Conservation (phyloP, 2,797 vertebrate genomes). For the Myripristis jacobus region DNA sequence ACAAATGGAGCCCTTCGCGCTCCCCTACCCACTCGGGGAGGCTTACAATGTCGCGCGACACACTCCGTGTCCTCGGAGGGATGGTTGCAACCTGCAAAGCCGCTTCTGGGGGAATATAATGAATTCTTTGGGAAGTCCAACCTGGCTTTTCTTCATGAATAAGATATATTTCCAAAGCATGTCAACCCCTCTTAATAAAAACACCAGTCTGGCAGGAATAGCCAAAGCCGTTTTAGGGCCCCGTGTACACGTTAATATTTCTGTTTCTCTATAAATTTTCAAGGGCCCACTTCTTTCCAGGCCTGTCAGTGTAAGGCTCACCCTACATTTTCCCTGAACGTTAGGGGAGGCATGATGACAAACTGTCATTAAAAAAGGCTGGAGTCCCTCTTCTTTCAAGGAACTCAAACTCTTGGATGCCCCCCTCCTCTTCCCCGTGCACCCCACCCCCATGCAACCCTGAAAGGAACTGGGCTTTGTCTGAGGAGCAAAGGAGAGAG, state of each 20-base stretch:
- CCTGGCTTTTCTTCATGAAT: slow-evolving; percentile 83
- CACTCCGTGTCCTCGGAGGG: slow-evolving; percentile 73
- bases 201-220: slow-evolving; percentile 78
- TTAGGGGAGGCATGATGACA: slow-evolving; percentile 67
- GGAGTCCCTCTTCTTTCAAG: slow-evolving; percentile 74
- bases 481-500: slow-evolving; percentile 77
- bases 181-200: slow-evolving; percentile 83
- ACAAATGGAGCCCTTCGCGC: slow-evolving; percentile 90
- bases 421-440: slow-evolving; percentile 50
- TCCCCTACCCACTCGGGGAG: slow-evolving; percentile 75
- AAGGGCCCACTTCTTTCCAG: slow-evolving; percentile 58
- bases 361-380: slow-evolving; percentile 75
- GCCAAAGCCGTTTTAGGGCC: slow-evolving; percentile 75
- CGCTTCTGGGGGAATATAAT: slow-evolving; percentile 79
- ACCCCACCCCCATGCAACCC: slow-evolving; percentile 71
- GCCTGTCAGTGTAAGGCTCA: slow-evolving; percentile 63
- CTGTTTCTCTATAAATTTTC: slow-evolving; percentile 77
- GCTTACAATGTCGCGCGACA: slow-evolving; percentile 77
- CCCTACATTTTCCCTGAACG: slow-evolving; percentile 55
- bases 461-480: slow-evolving; percentile 86
- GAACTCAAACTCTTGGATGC: slow-evolving; percentile 80
- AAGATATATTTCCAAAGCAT: slow-evolving; percentile 85
- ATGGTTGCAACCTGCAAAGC: slow-evolving; percentile 70
- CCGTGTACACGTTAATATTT: slow-evolving; percentile 78
- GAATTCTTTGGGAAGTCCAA: slow-evolving; percentile 83